Evolutionary conservation across 2,888 invertebrate species (phyloP).

Genomic region (Hermodice carunculata): DNA sequence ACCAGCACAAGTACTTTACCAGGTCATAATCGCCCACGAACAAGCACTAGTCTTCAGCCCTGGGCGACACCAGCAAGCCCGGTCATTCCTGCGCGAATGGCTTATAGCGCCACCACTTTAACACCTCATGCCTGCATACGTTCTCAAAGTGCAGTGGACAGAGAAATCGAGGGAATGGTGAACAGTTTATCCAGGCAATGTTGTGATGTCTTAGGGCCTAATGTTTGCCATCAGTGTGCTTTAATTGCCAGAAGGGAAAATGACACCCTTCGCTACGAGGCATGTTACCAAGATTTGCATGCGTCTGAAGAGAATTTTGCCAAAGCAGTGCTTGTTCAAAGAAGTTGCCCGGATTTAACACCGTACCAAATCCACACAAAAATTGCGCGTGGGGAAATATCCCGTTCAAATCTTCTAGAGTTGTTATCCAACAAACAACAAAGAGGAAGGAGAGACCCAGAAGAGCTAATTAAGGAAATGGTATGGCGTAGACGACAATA

Average conservation of each 20-base stretch:
- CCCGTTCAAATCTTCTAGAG: constrained; percentile 12
- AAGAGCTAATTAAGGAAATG: too few species aligned
- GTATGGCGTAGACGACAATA: too few species aligned
- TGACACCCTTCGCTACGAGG: constrained; percentile 40
- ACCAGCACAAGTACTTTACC: background rate
- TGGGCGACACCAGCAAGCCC: background rate
- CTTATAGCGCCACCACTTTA: background rate
- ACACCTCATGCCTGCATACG: constrained; percentile 14
- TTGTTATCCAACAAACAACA: constrained; percentile 2
- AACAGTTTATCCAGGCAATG: constrained; percentile 37
- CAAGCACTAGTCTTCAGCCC: constrained; percentile 2
- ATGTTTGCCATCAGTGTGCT: constrained; percentile 55
- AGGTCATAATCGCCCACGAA: background rate
- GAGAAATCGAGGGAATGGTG: background rate
- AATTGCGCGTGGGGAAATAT: constrained; percentile 53
- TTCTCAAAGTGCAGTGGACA: constrained; percentile 11
- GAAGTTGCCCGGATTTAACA: constrained; percentile 49
- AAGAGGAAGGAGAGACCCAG: background rate
- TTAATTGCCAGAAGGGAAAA: constrained; percentile 44
- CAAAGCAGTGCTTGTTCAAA: constrained; percentile 48
- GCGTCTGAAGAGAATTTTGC: constrained; percentile 53
- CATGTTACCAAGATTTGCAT: constrained; percentile 47
- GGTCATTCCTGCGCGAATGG: background rate
- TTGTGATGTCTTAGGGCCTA: constrained; percentile 54
- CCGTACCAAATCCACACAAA: constrained; percentile 53